Percentiles rank a stretch among this genome's conserved stretches.
These are phyloP conservation scores for Pygathrix nemaeus DNA, from an alignment of 2,113 vertebrate species.

Conservation along the genomic window DNA sequence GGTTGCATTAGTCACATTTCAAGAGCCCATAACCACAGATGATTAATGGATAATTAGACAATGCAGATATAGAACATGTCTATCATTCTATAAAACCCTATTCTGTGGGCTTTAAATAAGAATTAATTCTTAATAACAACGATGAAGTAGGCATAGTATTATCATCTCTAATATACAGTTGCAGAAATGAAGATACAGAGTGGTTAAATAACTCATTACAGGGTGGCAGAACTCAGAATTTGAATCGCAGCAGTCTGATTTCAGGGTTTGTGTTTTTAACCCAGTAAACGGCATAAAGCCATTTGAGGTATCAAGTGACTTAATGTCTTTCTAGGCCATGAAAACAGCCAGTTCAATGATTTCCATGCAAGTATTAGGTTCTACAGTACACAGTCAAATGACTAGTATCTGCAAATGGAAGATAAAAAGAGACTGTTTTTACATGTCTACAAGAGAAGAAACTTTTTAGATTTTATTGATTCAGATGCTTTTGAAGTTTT, in stretches of 20 bases:
- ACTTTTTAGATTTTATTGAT: conserved; percentile 13
- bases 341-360: background rate
- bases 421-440: conserved; percentile 15
- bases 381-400: background rate
- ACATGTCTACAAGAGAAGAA: conserved; percentile 4
- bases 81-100: background rate
- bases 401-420: conserved; percentile 6
- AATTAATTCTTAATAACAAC: background rate
- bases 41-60: conserved; percentile 32
- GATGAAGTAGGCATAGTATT: background rate
- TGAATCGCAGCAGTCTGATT: background rate
- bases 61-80: background rate
- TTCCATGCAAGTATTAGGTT: background rate
- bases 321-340: background rate
- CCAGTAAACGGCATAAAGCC: background rate
- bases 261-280: background rate
- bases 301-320: background rate
- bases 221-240: background rate
- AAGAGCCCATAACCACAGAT: background rate
- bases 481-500: background rate
- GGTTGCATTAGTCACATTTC: background rate
- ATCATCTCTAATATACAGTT: background rate
- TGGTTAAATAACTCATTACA: background rate
- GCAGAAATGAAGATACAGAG: background rate
- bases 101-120: conserved; percentile 7